A percentile compares a stretch with the other conserved stretches of the same genome.
phyloP scores from a whole-genome alignment of 2,797 vertebrate genomes.

The Sebastiscus tertius region DNA sequence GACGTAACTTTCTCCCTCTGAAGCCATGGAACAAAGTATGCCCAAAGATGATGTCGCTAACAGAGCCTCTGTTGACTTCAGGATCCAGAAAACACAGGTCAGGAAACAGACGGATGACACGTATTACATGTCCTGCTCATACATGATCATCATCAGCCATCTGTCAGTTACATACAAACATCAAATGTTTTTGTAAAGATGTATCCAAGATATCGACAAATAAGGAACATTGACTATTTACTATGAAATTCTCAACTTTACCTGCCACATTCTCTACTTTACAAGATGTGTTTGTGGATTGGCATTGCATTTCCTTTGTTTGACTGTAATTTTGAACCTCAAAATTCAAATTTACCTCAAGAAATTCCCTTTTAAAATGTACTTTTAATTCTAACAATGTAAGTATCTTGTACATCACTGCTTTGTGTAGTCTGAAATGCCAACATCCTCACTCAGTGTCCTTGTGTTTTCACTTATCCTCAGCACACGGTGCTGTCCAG shows the following conservation, averaged over 20 bases:
- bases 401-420: background rate
- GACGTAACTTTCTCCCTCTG: background rate
- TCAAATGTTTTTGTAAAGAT: background rate
- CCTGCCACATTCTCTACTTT: background rate
- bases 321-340: background rate
- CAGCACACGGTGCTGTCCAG: constrained; percentile 92
- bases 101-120: background rate
- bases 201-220: background rate
- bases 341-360: background rate
- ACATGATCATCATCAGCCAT: background rate
- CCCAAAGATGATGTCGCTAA: constrained; percentile 84
- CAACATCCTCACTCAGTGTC: background rate
- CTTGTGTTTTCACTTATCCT: constrained; percentile 24
- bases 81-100: constrained; percentile 97
- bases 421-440: background rate
- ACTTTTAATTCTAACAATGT: background rate
- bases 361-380: background rate
- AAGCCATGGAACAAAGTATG: constrained; percentile 91
- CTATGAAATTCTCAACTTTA: background rate
- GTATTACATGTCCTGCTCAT: background rate
- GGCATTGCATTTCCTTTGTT: background rate
- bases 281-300: background rate
- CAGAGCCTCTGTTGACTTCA: constrained; percentile 87
- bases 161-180: background rate
- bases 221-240: background rate